These are phyloP conservation scores for Metopia argyrocephala DNA, from an alignment of 2,888 invertebrate species.

Conservation along the genomic window DNA sequence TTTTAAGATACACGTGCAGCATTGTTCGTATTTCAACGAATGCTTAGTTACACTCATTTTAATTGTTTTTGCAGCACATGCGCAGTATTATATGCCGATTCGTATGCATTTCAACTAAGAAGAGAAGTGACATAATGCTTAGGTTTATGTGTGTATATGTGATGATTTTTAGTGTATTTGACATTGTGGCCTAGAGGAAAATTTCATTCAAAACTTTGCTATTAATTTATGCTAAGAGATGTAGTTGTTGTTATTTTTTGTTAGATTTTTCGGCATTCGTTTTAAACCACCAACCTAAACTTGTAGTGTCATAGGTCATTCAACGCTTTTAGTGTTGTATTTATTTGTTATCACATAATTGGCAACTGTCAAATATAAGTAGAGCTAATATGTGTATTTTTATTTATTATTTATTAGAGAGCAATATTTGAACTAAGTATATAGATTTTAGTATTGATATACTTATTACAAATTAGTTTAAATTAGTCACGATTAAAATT, in stretches of 20 bases:
- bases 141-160: not conserved
- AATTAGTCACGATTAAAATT: too few species aligned
- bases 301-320: constrained; percentile 51
- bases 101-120: too few species aligned
- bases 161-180: constrained; percentile 7
- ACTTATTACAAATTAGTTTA: too few species aligned
- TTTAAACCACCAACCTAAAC: not conserved
- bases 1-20: constrained; percentile 45
- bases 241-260: constrained; percentile 9
- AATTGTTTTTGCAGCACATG: constrained; percentile 49
- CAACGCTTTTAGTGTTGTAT: constrained; percentile 2
- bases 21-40: constrained; percentile 25
- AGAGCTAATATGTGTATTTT: too few species aligned
- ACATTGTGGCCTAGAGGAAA: constrained; percentile 44
- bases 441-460: too few species aligned
- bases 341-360: too few species aligned
- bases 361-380: too few species aligned
- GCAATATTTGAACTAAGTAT: too few species aligned
- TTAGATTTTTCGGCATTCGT: not conserved
- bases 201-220: constrained; percentile 54
- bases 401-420: too few species aligned
- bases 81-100: constrained; percentile 24
- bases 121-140: not conserved
- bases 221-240: constrained; percentile 23
- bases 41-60: constrained; percentile 4